These are phyloP conservation scores for Anguilla rostrata DNA, from an alignment of 2,113 vertebrate genomes.

Conservation along the genomic window DNA sequence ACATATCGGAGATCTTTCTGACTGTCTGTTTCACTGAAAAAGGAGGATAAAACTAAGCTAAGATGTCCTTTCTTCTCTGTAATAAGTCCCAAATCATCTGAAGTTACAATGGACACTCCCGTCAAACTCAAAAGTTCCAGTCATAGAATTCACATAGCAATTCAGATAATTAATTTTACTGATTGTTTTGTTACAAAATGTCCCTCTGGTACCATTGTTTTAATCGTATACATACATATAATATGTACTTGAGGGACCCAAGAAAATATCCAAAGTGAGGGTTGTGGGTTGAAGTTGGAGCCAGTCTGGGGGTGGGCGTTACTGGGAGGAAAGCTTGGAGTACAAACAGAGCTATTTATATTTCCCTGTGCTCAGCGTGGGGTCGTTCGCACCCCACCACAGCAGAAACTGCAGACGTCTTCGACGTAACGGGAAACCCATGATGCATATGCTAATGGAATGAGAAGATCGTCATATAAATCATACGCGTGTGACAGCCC, in stretches of 20 bases:
- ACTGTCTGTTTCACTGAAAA: neutral
- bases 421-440: neutral
- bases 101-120: too few species aligned
- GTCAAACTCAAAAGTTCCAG: too few species aligned
- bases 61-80: neutral
- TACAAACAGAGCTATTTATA: neutral
- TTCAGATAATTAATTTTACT: too few species aligned
- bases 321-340: neutral
- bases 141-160: too few species aligned
- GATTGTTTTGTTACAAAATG: neutral
- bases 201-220: neutral
- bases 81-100: neutral
- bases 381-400: too few species aligned
- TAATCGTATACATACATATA: neutral
- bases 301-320: neutral
- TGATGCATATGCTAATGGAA: neutral
- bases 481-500: neutral
- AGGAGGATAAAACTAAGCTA: neutral
- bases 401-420: neutral
- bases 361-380: neutral
- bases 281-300: constrained; percentile 2
- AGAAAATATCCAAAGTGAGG: neutral
- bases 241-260: neutral
- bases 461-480: neutral
- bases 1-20: neutral